Base-by-base conservation (phyloP, 1,140 invertebrate genomes). In the Lepidurus apus region DNA sequence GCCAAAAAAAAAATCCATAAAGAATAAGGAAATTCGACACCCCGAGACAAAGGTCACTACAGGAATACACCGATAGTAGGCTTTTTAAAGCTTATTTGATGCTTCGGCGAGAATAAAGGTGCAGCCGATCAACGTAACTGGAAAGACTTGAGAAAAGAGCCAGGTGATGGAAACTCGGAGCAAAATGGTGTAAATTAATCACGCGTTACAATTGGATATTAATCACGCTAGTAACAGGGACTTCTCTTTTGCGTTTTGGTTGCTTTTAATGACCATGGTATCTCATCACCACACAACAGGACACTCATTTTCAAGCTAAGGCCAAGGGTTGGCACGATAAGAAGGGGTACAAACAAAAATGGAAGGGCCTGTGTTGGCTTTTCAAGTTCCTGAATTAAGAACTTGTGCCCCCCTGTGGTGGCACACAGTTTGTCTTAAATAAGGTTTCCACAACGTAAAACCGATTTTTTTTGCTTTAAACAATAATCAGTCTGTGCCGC, bases 261-360 rank as follows among this genome's bases (percentile, higher is more conserved):
- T 13, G 13, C 17, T 65, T 65, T 65, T 65, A 65, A 65, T 13
- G 53, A 21, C 53, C 53, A 21, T 21, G 53, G 53, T 65, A 65
- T 21, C 53, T 21, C 53, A 65, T 65, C 21, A 65, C 53, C 21
- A 65, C 53, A 65, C 53, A 65, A 65, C 53, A 65, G 53, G 53
- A 65, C 53, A 65, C 53, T 65, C 53, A 65, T 65, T 65, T 34
- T n/a, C 53, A 65, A 21, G 53, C 7, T 9, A 21, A 65, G 21
- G 21, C 53, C 21, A 13, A 65, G 53, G 53, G 9, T 65, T 65
- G 34, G 34, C 34, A 34, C 13, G 53, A 65, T n/a, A 65, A 7
- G 53, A 21, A 65, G 21, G 53, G 53, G 53, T 65, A 65, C 17
- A 65, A 65, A 65, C 53, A 65, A 65, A 65, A 65, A 65, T 65